phyloP scores from a whole-genome alignment of 2,113 vertebrate species.

The Laterallus jamaicensis region DNA sequence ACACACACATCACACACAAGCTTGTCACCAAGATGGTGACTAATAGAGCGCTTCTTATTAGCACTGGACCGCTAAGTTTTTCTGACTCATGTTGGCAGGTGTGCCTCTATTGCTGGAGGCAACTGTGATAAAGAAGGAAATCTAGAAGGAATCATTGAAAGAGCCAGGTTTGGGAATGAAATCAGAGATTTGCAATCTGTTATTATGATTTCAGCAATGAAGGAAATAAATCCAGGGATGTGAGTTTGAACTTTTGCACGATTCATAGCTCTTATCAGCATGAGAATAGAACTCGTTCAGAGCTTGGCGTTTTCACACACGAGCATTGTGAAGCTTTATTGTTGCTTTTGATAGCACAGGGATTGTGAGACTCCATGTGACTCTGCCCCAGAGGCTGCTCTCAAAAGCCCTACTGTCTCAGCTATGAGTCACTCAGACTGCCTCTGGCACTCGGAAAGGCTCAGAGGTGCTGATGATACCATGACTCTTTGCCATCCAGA shows the following conservation, averaged over 20 bases:
- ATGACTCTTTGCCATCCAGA: not conserved
- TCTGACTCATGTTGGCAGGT: conserved; percentile 43
- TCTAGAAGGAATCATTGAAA: not conserved
- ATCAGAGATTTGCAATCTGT: not conserved
- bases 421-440: conserved; percentile 3
- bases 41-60: conserved; percentile 24
- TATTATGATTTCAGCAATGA: not conserved
- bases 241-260: not conserved
- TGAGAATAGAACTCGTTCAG: not conserved
- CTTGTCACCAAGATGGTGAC: conserved; percentile 1
- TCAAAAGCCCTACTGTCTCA: conserved; percentile 35
- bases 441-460: not conserved
- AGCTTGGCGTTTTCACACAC: not conserved
- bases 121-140: not conserved
- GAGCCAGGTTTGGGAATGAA: not conserved
- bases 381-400: conserved; percentile 15
- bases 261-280: not conserved
- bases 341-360: not conserved
- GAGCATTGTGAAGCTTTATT: not conserved
- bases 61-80: not conserved
- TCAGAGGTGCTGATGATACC: not conserved
- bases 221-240: not conserved
- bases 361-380: not conserved
- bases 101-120: not conserved
- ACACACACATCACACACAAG: not conserved